phyloP scores from a whole-genome alignment of 2,797 vertebrate genomes.

The Selene dorsalis region DNA sequence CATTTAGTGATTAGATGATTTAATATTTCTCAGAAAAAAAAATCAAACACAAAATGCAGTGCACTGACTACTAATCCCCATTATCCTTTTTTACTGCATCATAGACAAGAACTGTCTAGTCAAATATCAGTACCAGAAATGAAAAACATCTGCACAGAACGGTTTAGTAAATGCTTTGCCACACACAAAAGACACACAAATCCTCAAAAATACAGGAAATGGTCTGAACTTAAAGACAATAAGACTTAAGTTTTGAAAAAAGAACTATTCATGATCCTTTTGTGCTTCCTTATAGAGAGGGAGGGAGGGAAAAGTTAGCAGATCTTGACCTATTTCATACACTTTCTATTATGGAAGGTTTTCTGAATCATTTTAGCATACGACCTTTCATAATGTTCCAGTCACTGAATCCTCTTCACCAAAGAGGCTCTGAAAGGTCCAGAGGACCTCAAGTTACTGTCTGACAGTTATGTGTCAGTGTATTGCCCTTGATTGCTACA shows the following conservation, averaged over 20 bases:
- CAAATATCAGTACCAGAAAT: not conserved
- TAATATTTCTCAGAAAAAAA: not conserved
- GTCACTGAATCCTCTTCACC: not conserved
- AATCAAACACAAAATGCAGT: too few species aligned
- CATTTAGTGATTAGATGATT: not conserved
- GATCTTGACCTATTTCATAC: not conserved
- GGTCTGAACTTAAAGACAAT: not conserved
- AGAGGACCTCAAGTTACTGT: not conserved
- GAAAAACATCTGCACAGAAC: not conserved
- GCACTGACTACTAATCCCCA: not conserved
- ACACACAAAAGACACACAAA: not conserved
- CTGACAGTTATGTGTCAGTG: slow-evolving; percentile 14
- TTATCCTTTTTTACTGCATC: not conserved
- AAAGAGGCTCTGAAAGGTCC: slow-evolving; percentile 1
- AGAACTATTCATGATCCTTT: not conserved
- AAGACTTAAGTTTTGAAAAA: slow-evolving; percentile 6
- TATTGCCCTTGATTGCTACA: slow-evolving; percentile 25
- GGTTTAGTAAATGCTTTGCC: not conserved
- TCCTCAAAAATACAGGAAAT: not conserved
- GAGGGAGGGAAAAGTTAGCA: not conserved
- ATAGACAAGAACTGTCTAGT: not conserved
- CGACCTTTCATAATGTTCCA: slow-evolving; percentile 17
- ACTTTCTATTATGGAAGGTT: slow-evolving; percentile 9
- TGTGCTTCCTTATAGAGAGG: not conserved
- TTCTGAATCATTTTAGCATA: slow-evolving; percentile 25